Percentiles rank a stretch among this genome's conserved stretches.
Evolutionary conservation across 2,113 vertebrate genomes (phyloP).

Genomic region (Osmerus mordax): DNA sequence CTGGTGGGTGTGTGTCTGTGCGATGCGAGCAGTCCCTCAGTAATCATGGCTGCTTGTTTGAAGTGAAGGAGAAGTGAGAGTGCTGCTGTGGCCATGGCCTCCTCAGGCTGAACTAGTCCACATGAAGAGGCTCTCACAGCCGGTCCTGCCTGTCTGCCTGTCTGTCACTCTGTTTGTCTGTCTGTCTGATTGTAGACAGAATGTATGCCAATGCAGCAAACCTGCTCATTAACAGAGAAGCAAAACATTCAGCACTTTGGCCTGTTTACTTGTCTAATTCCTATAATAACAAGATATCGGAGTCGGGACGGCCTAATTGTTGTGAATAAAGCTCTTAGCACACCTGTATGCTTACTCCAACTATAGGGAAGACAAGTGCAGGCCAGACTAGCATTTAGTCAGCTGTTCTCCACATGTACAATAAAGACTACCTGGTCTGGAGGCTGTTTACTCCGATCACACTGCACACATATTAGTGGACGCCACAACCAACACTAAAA

Average conservation of each 20-base stretch:
- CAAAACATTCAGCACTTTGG: background rate
- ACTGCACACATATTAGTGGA: too few relatives aligned
- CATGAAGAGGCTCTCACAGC: conserved; percentile 1
- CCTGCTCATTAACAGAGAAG: background rate
- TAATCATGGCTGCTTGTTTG: conserved; percentile 7
- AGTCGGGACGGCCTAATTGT: background rate
- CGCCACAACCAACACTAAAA: too few relatives aligned
- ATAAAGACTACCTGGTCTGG: background rate
- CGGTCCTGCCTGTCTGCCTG: too few relatives aligned
- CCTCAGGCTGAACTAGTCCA: background rate
- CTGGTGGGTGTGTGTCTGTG: background rate
- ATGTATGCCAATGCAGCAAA: background rate
- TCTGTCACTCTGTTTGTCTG: background rate
- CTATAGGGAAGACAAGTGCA: background rate
- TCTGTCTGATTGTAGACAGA: background rate
- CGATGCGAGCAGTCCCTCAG: conserved; percentile 26
- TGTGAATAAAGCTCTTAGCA: background rate
- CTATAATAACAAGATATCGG: background rate
- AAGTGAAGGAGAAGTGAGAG: background rate
- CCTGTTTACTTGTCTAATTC: too few relatives aligned
- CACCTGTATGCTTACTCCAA: too few relatives aligned
- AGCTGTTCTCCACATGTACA: background rate
- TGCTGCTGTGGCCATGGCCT: background rate
- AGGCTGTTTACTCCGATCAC: too few relatives aligned
- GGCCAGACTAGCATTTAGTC: background rate